phyloP scores from a whole-genome alignment of 2,113 vertebrate species.

The Colaptes auratus region DNA sequence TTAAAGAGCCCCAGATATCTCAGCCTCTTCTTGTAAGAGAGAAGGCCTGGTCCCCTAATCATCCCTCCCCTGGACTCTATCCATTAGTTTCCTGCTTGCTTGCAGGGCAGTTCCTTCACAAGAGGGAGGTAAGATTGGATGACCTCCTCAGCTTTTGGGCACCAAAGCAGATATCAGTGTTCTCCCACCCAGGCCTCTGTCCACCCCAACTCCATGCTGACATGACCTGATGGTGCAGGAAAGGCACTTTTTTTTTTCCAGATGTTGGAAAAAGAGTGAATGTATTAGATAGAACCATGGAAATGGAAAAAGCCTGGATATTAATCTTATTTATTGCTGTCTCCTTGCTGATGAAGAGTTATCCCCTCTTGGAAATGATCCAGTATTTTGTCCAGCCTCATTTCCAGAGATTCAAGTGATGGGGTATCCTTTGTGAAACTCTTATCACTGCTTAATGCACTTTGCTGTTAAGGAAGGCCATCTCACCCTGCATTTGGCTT shows the following conservation, averaged over 20 bases:
- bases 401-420: slow-evolving; percentile 43
- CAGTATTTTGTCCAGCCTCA: slow-evolving; percentile 37
- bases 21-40: too few species aligned
- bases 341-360: slow-evolving; percentile 29
- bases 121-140: fast-evolving
- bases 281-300: neutral
- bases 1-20: too few species aligned
- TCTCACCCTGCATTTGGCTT: neutral
- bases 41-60: too few species aligned
- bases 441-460: neutral
- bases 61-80: too few species aligned
- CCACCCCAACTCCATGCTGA: neutral
- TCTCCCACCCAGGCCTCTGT: neutral
- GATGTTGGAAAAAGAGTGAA: neutral
- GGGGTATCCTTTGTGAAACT: slow-evolving; percentile 45
- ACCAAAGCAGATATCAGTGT: neutral
- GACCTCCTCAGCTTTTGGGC: neutral
- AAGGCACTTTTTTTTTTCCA: neutral
- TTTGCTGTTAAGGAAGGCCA: slow-evolving; percentile 7
- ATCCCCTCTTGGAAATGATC: slow-evolving; percentile 23
- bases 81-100: neutral
- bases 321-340: slow-evolving; percentile 14
- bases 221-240: slow-evolving; percentile 1
- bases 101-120: neutral
- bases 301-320: slow-evolving; percentile 6